These are phyloP conservation scores for Ctenochaetus hawaiiensis DNA, from an alignment of 2,797 vertebrate genomes.

Conservation along the genomic window DNA sequence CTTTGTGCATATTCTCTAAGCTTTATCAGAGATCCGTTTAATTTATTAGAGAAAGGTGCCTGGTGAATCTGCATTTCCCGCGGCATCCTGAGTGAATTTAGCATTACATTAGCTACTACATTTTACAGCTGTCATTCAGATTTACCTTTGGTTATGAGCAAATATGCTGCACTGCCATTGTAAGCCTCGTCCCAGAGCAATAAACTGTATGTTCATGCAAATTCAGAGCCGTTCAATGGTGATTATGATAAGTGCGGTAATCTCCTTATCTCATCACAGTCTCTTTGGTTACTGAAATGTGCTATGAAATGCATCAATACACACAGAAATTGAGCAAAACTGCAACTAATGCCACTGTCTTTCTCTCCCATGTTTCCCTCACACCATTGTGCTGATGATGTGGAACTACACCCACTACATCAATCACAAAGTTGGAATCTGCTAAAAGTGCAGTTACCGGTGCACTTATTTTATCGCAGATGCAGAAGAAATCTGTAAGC, in stretches of 20 bases:
- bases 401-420: conserved; percentile 72
- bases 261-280: conserved; percentile 87
- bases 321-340: conserved; percentile 82
- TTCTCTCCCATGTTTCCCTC: conserved; percentile 64
- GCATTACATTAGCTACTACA: conserved; percentile 74
- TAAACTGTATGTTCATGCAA: conserved; percentile 85
- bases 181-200: conserved; percentile 82
- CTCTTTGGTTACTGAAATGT: conserved; percentile 85
- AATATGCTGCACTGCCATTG: conserved; percentile 73
- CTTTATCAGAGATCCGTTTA: conserved; percentile 71
- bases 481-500: conserved; percentile 63
- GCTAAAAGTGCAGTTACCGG: conserved; percentile 77
- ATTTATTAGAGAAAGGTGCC: conserved; percentile 70
- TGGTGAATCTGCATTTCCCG: conserved; percentile 68
- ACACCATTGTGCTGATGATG: conserved; percentile 76
- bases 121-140: conserved; percentile 85
- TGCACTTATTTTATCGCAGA: conserved; percentile 71
- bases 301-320: conserved; percentile 86
- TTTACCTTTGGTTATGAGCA: conserved; percentile 84
- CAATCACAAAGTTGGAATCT: conserved; percentile 80
- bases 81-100: conserved; percentile 68
- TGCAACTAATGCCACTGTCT: conserved; percentile 76
- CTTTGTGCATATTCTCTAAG: conserved; percentile 41
- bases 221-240: conserved; percentile 82
- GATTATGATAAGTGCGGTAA: conserved; percentile 89